These are phyloP conservation scores for Tetrax tetrax DNA, from an alignment of 2,113 vertebrate species.

Conservation along the genomic window DNA sequence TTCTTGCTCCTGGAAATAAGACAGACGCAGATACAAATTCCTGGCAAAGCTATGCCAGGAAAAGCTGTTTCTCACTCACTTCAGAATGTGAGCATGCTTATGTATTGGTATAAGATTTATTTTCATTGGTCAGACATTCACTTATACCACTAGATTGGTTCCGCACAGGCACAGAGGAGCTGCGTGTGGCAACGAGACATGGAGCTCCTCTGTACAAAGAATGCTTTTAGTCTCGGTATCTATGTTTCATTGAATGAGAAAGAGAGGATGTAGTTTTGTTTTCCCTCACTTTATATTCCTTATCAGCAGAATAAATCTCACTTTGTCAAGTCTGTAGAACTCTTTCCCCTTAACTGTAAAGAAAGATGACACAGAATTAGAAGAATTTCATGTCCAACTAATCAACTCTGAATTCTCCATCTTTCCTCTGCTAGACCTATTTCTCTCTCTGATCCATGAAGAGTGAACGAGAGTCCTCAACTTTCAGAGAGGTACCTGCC, in stretches of 20 bases:
- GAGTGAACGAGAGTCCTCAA: not conserved
- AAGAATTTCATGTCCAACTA: not conserved
- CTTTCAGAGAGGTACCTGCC: not conserved
- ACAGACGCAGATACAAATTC: not conserved
- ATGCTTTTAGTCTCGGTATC: not conserved
- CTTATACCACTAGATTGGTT: not conserved
- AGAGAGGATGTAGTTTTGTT: not conserved
- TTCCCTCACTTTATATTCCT: not conserved
- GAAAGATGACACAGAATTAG: not conserved
- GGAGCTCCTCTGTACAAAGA: not conserved
- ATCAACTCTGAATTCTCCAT: not conserved
- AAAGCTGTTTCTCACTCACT: not conserved
- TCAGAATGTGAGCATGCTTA: not conserved
- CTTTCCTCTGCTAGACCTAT: not conserved
- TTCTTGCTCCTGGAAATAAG: not conserved
- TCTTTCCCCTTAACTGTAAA: not conserved
- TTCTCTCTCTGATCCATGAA: not conserved
- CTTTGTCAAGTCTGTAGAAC: not conserved
- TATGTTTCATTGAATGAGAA: not conserved
- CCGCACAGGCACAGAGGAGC: not conserved
- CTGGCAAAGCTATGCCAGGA: not conserved
- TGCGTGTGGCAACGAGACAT: not conserved
- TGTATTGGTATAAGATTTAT: not conserved
- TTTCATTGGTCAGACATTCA: not conserved
- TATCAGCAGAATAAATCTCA: not conserved